Evolutionary conservation across 2,797 vertebrate genomes (phyloP), one percentile per base, ranked within the genome.

Genomic region (Oryzias dopingdopingensis): DNA sequence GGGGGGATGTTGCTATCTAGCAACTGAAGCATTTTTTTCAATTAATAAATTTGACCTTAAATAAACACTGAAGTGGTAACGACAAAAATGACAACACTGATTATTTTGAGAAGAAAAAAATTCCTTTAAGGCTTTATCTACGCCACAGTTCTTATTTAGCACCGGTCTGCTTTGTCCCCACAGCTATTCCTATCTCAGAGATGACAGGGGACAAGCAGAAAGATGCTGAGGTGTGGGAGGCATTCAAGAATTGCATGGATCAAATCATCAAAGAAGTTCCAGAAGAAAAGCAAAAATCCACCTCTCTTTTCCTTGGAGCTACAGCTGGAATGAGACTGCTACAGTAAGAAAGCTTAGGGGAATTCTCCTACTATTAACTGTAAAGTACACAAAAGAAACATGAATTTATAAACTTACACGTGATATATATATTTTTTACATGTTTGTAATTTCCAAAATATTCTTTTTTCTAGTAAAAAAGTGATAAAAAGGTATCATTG

Each of bases 281-380:
- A 4, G n/a, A 40, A 6, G 65, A 72, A 52, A 90, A 94, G 55
- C 93, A 91, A n/a, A 85, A 78, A 15, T 88, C 62, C 48, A 96
- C 94, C 0, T 86, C 86, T 23, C 58, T 94, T 15, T 96, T 95
- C 79, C 86, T 99, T 23, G 96, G 96, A 24, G 96, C 97, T 49
- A 98, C 96, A 0, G 96, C 96, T n/a, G 97, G 96, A 64, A 98
- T 99, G 96, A 93, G 96, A 64, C 80, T 99, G 53, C 85, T 99
- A 56, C 92, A 93, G 97, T 99, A 91, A 85, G 81, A 50, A 22
- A 45, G 2, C 43, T 7, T 17, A n/a, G 7, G 3, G 16, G 2
- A 20, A 12, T 45, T 18, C 3, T 18, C 3, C 1, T 4, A 12
- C 17, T 2, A 45, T 45, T 45, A 18, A 17, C 18, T 45, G 6